Evolutionary conservation across 2,797 vertebrate genomes (phyloP).

Genomic region (Macrochelys suwanniensis): DNA sequence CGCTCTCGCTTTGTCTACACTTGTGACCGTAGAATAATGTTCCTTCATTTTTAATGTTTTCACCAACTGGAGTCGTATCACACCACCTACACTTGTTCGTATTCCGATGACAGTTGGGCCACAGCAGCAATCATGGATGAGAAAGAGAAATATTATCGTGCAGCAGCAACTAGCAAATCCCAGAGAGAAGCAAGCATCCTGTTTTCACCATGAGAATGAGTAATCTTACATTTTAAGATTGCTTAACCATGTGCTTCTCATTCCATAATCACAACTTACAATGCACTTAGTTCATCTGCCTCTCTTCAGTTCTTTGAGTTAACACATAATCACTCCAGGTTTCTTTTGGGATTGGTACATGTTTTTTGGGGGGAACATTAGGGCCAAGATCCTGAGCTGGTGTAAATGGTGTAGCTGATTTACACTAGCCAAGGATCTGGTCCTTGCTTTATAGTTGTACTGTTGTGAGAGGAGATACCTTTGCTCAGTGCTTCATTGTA

Average conservation of each 20-base stretch:
- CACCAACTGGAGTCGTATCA: background rate
- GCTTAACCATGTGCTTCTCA: fast-evolving
- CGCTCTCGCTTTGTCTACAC: too few species aligned
- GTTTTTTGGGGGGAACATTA: background rate
- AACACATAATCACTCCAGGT: background rate
- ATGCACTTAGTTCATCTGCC: background rate
- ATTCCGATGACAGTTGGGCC: background rate
- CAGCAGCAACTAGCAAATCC: background rate
- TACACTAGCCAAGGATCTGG: fast-evolving
- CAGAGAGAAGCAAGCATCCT: background rate
- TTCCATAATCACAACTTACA: fast-evolving
- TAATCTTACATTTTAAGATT: background rate
- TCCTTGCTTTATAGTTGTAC: background rate
- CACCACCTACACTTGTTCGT: background rate
- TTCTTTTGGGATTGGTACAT: too few species aligned
- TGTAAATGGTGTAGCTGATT: background rate
- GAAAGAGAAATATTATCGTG: background rate
- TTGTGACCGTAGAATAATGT: background rate
- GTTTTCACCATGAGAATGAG: background rate
- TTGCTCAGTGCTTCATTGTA: background rate
- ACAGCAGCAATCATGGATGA: background rate
- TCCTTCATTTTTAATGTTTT: background rate
- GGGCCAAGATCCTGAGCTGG: background rate
- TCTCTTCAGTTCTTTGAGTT: background rate
- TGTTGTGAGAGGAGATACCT: background rate